Evolutionary conservation across 1,140 invertebrate genomes (phyloP), one percentile per base, ranked within the genome.

Genomic region (Drosophila pseudoananassae): DNA sequence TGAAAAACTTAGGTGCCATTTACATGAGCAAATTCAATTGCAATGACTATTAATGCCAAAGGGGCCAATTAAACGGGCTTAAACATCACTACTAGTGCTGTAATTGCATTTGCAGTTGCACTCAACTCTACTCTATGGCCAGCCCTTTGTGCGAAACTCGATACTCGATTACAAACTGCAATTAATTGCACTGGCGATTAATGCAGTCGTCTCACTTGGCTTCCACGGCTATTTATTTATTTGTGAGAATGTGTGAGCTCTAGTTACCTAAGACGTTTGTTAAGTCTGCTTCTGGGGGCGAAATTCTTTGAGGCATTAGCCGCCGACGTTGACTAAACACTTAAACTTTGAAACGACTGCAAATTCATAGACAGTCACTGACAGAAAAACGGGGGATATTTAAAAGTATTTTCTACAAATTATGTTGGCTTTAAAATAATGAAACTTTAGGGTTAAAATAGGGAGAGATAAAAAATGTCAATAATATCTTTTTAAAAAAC

Each of bases 161-260:
- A 90, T 83, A 82, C 87, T 88, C 78, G 82, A 90, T 82, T 90
- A 90, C 87, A 90, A 90, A 90, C 90, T 90, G 87, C 87, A 83
- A 87, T 90, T 90, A 90, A 90, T 90, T 90, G 87, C 90, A 88
- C 77, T 78, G 70, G 72, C 75, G 69, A 90, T 88, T 88, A 88
- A 76, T 60, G 84, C 79, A 82, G 70, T 55, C 55, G 61, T 73
- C 51, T 72, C 64, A 66, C 51, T 65, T 51, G 47, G 56, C 72
- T 65, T 72, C 74, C 72, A 25, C 12, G 23, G 4, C 33, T 46
- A 60, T 54, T 53, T 56, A 40, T 74, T 45, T 77, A 55, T 40
- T 9, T 25, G 17, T 43, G 27, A 40, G 27, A 27, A 8, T 54
- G 60, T 75, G 59, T 59, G 38, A 50, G 65, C 9, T 60, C n/a